phyloP scores from a whole-genome alignment of 2,113 vertebrate species.

The Aspiorhynchus laticeps region DNA sequence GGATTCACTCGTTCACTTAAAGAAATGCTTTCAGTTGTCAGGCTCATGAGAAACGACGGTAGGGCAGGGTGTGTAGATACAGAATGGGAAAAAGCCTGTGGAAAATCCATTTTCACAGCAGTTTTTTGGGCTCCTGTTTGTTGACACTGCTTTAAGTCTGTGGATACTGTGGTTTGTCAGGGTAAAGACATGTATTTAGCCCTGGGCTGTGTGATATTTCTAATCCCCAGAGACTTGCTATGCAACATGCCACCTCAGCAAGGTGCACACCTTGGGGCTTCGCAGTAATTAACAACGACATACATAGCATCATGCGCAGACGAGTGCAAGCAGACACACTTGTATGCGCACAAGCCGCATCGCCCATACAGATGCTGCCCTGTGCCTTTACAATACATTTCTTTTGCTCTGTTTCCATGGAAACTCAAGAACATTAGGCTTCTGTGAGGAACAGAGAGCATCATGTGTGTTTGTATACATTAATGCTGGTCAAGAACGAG shows the following conservation, averaged over 20 bases:
- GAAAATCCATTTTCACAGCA: slow-evolving; percentile 50
- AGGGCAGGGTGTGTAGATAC: not conserved
- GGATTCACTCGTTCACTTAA: slow-evolving; percentile 50
- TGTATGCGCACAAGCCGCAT: slow-evolving; percentile 39
- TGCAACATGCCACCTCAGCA: slow-evolving; percentile 53
- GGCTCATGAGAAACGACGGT: slow-evolving; percentile 28
- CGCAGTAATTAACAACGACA: slow-evolving; percentile 50
- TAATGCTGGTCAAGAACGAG: slow-evolving; percentile 15
- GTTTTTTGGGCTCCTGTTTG: slow-evolving; percentile 38
- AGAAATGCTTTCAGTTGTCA: slow-evolving; percentile 54
- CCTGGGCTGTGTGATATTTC: slow-evolving; percentile 44
- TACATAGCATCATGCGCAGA: not conserved
- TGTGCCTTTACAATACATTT: slow-evolving; percentile 65
- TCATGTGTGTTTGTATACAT: slow-evolving; percentile 28
- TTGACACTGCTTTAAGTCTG: slow-evolving; percentile 50
- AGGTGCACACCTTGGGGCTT: slow-evolving; percentile 42
- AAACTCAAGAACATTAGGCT: slow-evolving; percentile 61
- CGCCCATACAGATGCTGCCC: slow-evolving; percentile 57
- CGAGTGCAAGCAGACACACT: not conserved
- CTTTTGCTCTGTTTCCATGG: slow-evolving; percentile 76
- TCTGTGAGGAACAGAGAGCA: slow-evolving; percentile 36
- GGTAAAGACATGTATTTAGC: slow-evolving; percentile 52
- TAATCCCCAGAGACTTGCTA: slow-evolving; percentile 45
- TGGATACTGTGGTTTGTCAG: slow-evolving; percentile 43
- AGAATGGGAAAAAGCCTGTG: slow-evolving; percentile 46